Base-by-base conservation (phyloP, 2,797 vertebrate species). In the Psittacula derbiana region DNA sequence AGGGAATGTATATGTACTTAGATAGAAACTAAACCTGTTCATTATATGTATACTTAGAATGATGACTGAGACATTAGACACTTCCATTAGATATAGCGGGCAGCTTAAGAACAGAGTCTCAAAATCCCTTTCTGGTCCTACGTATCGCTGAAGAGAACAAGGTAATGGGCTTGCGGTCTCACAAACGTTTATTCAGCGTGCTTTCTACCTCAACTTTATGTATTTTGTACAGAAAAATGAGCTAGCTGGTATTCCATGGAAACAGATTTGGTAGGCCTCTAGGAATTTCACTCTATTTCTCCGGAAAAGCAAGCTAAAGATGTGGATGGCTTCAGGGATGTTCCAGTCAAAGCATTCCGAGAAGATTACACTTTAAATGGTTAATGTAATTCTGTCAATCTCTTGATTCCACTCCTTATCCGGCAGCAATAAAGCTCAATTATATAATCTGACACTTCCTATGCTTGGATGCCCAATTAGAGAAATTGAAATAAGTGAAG, bases 371-470 rank as follows among this genome's bases (percentile, higher is more conserved):
- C 23, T 64, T 66, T 28, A 69, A 53, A 47, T 28, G 18, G 55
- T 91, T 90, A 93, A 80, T 55, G 33, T 49, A 64, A 24, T 58
- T 80, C 84, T 47, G 74, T 89, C 65, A 92, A 80, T 83, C 74
- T 80, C 52, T 87, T 95, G 75, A 94, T 96, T 95, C 76, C 38
- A 71, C 41, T 81, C 52, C 46, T 94, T 84, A 79, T 36, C 65
- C 57, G 40, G 86, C 61, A 96, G 91, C 71, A 95, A 81, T 72
- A 92, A 96, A 92, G 66, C 64, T 88, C 95, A 52, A 62, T 90
- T 90, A 93, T 75, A 95, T 60, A 87, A 96, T 95, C 52, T 93
- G 94, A 94, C 67, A 88, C 40, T 71, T 70, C 80, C 90, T 96
- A 65, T 91, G 67, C 83, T 80, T 74, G 28, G 53, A 60, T 90